Evolutionary conservation across 2,113 vertebrate species (phyloP), one percentile per base, ranked within the genome.

Genomic region (Microtus montanus): DNA sequence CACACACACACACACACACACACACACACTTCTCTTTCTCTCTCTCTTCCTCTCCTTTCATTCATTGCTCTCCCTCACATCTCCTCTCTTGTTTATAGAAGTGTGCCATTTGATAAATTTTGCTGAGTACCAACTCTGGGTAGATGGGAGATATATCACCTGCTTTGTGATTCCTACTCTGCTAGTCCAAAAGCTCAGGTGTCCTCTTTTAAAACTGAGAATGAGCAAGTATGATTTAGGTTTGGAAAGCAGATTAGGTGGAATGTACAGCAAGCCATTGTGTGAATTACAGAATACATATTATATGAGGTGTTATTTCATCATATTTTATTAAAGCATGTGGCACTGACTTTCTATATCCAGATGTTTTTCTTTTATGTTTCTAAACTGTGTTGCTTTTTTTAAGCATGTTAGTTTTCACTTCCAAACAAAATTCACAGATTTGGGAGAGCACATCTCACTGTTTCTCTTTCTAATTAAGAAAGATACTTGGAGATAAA

Each of bases 161-260:
- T 87, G 22, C n/a, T 61, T 44, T 66, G 20, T 85, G 73, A 24
- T 24, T 33, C 85, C 58, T 20, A 22, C n/a, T 66, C 10, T 79
- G n/a, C 54, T 38, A 33, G 91, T 78, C 52, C 54, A 87, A 30
- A 38, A 78, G 49, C 44, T 22, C 49, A 77, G 61, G 54, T 93
- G 24, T 64, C 61, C 84, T 95, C 49, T 38, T 89, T 63, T 66
- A 11, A 83, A 82, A n/a, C 26, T 41, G 61, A 68, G 1, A 63
- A 8, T 83, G 61, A 93, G 87, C 58, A n/a, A 92, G 33, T 38
- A 61, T 87, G 38, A 77, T 93, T 82, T 92, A 93, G 35, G 20
- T 85, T 70, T 49, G 38, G 26, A 68, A 47, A 54, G 35, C 35
- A 73, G 68, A 79, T 83, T 44, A 61, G 38, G 35, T 38, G 49